Conservation (phyloP, 2,797 vertebrate species). For the Cynodonichthys magdalenae region DNA sequence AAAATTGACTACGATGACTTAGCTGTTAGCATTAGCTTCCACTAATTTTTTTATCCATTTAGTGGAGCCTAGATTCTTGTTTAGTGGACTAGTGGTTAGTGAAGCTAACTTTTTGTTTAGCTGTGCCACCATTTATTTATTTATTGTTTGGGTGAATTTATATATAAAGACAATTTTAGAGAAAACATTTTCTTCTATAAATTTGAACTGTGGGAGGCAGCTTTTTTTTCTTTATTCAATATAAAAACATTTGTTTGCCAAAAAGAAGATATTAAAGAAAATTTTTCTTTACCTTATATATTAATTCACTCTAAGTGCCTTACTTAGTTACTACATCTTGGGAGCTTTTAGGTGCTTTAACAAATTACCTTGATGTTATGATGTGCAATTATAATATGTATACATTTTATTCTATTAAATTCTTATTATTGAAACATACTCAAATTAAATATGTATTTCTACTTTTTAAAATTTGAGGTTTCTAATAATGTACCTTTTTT, state of each 20-base stretch:
- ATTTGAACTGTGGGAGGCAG: constrained; percentile 53
- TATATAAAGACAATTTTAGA: constrained; percentile 12
- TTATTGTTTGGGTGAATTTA: not conserved
- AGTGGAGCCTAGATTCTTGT: no score
- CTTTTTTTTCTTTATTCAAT: constrained; percentile 29
- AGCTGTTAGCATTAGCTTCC: no score
- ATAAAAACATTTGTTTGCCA: constrained; percentile 55
- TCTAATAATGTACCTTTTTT: constrained; percentile 59
- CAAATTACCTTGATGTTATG: constrained; percentile 25
- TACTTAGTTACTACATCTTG: constrained; percentile 43
- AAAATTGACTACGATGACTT: not conserved
- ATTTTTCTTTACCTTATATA: constrained; percentile 16
- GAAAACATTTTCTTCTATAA: constrained; percentile 4
- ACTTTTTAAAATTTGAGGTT: constrained; percentile 48
- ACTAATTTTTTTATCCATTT: no score
- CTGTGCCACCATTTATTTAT: not conserved
- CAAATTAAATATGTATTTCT: constrained; percentile 56
- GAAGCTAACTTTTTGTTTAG: no score
- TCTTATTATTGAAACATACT: constrained; percentile 30
- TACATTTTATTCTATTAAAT: constrained; percentile 40
- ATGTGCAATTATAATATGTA: constrained; percentile 54
- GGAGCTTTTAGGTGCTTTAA: constrained; percentile 56
- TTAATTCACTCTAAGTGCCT: constrained; percentile 50
- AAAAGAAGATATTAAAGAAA: constrained; percentile 36
- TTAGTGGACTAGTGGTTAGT: no score